Evolutionary conservation across 2,113 vertebrate species (phyloP).

Genomic region (Telmatochromis brachygnathus): DNA sequence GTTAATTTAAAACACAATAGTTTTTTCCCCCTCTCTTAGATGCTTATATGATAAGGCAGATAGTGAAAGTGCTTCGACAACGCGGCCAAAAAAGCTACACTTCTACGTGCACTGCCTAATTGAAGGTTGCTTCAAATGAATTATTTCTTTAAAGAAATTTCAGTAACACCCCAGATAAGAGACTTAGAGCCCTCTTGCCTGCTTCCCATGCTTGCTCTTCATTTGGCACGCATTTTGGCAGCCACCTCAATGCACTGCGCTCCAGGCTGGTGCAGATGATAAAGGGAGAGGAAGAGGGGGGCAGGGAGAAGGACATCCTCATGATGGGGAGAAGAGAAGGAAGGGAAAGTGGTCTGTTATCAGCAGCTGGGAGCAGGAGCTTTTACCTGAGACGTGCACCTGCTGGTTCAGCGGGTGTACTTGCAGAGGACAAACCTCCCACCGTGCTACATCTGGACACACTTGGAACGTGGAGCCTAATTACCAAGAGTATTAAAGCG

Average conservation of each 20-base stretch:
- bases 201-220: constrained; percentile 3
- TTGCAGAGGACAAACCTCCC: constrained; percentile 6
- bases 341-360: neutral
- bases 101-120: neutral
- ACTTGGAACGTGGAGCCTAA: neutral
- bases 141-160: constrained; percentile 14
- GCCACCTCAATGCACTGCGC: constrained; percentile 1
- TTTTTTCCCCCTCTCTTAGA: neutral
- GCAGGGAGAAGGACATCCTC: neutral
- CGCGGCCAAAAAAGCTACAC: neutral
- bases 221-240: constrained; percentile 33
- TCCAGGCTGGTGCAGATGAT: constrained; percentile 19
- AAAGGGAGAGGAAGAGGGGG: constrained; percentile 6
- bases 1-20: neutral
- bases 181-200: neutral
- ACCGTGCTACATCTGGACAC: constrained; percentile 9
- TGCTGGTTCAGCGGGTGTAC: constrained; percentile 31
- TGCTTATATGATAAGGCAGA: neutral
- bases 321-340: neutral
- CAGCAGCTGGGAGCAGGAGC: constrained; percentile 13
- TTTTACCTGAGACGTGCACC: constrained; percentile 52
- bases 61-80: neutral
- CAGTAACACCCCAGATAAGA: constrained; percentile 30
- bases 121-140: constrained; percentile 24
- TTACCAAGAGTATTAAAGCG: constrained; percentile 18